Evolutionary conservation across 1,140 invertebrate species (phyloP).

Genomic region (Diprion similis): DNA sequence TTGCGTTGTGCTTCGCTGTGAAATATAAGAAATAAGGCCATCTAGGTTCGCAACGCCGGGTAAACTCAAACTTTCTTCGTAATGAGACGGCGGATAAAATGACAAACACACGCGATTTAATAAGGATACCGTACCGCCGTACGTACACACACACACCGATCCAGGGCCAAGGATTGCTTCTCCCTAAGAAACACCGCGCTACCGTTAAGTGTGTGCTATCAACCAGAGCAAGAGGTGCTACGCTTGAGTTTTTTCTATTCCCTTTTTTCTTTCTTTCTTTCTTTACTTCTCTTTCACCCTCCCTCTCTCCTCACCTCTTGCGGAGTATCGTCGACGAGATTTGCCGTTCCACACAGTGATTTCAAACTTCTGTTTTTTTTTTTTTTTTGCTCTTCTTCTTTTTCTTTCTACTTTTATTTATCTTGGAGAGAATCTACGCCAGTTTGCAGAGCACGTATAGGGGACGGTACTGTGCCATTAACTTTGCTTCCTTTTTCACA

Average conservation of each 20-base stretch:
- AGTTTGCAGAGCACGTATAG: no score
- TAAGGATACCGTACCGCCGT: neutral
- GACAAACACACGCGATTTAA: constrained; percentile 37
- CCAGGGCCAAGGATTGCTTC: neutral
- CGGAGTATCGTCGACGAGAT: neutral
- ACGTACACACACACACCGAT: neutral
- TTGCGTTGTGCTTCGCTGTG: constrained; percentile 32
- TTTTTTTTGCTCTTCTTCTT: no score
- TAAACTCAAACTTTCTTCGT: constrained; percentile 54
- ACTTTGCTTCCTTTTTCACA: no score
- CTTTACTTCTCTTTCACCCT: no score
- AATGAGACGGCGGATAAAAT: constrained; percentile 56
- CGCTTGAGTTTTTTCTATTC: neutral
- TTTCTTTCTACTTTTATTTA: no score
- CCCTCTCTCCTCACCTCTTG: no score
- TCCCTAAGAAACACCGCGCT: neutral
- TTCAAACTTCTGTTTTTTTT: neutral
- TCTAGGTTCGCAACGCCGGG: constrained; percentile 49
- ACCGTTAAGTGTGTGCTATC: constrained; percentile 2
- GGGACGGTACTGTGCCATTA: no score
- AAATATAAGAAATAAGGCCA: constrained; percentile 56
- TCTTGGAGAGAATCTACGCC: no score
- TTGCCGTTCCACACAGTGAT: neutral
- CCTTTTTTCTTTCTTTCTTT: neutral
- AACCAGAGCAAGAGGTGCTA: constrained; percentile 7